Evolutionary conservation across 2,113 vertebrate genomes (phyloP).

Genomic region (Ploceus nigricollis): DNA sequence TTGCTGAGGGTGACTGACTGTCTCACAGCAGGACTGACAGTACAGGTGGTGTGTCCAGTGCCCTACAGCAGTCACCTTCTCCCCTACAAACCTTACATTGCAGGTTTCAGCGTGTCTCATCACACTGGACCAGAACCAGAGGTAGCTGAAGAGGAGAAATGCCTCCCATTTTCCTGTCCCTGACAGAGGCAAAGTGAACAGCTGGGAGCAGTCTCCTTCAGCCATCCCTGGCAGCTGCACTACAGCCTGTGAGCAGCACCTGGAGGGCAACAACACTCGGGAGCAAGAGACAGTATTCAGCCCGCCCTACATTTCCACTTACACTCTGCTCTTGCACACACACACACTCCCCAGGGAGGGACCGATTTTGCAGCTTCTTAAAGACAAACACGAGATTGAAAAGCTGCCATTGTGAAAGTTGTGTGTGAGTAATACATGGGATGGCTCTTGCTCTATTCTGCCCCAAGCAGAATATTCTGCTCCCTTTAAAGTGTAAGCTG

Average conservation of each 20-base stretch:
- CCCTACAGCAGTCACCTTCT: neutral
- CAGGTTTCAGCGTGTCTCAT: neutral
- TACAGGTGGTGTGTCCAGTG: neutral
- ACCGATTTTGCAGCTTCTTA: neutral
- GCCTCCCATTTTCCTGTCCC: neutral
- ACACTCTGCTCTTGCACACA: neutral
- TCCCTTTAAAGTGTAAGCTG: neutral
- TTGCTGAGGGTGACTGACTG: neutral
- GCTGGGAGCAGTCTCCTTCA: neutral
- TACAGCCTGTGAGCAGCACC: neutral
- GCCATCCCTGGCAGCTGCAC: neutral
- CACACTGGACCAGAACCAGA: neutral
- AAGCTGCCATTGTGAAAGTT: neutral
- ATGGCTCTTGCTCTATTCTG: neutral
- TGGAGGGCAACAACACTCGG: neutral
- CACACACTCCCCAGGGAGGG: neutral
- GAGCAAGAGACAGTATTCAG: neutral
- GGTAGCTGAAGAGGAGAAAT: neutral
- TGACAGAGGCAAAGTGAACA: neutral
- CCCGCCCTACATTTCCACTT: neutral
- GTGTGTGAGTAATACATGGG: neutral
- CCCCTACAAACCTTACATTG: neutral
- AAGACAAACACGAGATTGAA: neutral
- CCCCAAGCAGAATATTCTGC: neutral
- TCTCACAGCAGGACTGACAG: neutral